Conservation (phyloP, 2,797 vertebrate species). For the Pseudocheirus occidentalis region DNA sequence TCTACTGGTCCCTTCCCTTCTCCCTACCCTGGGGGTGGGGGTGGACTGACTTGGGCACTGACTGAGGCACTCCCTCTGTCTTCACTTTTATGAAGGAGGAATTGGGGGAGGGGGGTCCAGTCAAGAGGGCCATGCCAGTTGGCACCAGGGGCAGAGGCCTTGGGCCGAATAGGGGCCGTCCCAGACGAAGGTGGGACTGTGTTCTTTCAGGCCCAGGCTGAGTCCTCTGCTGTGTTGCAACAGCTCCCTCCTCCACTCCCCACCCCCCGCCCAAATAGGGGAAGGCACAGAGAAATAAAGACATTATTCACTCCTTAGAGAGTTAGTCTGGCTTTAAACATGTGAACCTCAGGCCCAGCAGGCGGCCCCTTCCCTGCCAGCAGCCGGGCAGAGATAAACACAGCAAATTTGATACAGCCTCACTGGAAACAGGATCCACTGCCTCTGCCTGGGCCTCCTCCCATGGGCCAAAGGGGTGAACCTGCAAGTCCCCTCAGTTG, state of each 20-base stretch:
- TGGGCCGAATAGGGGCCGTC: neutral
- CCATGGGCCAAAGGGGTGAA: neutral
- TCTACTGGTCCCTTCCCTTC: conserved; percentile 53
- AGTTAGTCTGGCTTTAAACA: conserved; percentile 66
- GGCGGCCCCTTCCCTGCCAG: conserved; percentile 65
- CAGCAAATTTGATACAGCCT: conserved; percentile 70
- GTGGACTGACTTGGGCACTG: conserved; percentile 26
- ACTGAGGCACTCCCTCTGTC: conserved; percentile 63
- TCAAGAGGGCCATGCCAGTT: conserved; percentile 51
- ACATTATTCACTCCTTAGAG: conserved; percentile 80
- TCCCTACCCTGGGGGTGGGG: neutral
- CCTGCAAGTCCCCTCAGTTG: neutral
- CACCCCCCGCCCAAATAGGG: conserved; percentile 9
- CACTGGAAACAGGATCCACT: conserved; percentile 39
- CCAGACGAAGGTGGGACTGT: conserved; percentile 65
- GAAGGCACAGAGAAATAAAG: conserved; percentile 74
- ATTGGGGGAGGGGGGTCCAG: neutral
- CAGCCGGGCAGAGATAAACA: conserved; percentile 76
- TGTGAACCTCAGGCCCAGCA: conserved; percentile 70
- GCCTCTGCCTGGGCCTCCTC: conserved; percentile 12
- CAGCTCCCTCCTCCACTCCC: conserved; percentile 1
- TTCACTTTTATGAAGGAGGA: conserved; percentile 50
- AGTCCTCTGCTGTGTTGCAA: conserved; percentile 67
- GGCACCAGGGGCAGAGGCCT: conserved; percentile 46
- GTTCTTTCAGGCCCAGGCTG: conserved; percentile 65